Conservation (phyloP, 2,797 vertebrate species). For the Ataeniobius toweri region DNA sequence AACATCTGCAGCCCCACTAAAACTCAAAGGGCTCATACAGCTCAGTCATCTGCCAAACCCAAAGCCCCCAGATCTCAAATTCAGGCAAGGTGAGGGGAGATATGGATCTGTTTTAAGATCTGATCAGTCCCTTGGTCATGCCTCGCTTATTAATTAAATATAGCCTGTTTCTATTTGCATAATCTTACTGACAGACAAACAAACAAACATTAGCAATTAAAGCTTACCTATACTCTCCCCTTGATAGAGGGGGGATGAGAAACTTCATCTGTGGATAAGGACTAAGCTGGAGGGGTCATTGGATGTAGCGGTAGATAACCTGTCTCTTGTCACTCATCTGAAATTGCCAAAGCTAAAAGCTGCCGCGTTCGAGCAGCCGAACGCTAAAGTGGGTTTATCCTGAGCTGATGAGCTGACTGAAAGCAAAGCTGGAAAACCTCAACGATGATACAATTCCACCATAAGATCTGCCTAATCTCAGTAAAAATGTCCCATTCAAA, state of each 20-base stretch:
- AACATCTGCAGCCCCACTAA: conserved; percentile 17
- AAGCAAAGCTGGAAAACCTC: conserved; percentile 4
- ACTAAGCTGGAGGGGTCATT: conserved; percentile 22
- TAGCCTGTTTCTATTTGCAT: conserved; percentile 6
- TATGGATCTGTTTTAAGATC: background rate
- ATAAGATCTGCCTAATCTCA: conserved; percentile 5
- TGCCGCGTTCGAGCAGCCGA: conserved; percentile 9
- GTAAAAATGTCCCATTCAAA: conserved; percentile 15
- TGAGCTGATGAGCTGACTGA: conserved; percentile 7
- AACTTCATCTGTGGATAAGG: conserved; percentile 28
- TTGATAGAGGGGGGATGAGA: background rate
- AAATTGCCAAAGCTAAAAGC: conserved; percentile 26
- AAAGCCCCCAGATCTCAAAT: background rate
- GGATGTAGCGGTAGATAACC: conserved; percentile 22
- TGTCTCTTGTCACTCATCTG: conserved; percentile 19
- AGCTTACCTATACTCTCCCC: conserved; percentile 1
- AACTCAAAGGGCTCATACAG: conserved; percentile 2
- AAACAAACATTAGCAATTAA: background rate
- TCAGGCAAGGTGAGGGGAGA: background rate
- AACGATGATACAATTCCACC: background rate
- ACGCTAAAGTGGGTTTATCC: conserved; percentile 11
- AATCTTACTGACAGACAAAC: conserved; percentile 12
- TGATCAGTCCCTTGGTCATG: background rate
- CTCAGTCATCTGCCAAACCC: background rate
- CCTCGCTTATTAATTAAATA: conserved; percentile 3